Percentiles rank a stretch among this genome's conserved stretches.
These are phyloP conservation scores for Leptocoma aspasia DNA, from an alignment of 2,113 vertebrate genomes.

Conservation along the genomic window DNA sequence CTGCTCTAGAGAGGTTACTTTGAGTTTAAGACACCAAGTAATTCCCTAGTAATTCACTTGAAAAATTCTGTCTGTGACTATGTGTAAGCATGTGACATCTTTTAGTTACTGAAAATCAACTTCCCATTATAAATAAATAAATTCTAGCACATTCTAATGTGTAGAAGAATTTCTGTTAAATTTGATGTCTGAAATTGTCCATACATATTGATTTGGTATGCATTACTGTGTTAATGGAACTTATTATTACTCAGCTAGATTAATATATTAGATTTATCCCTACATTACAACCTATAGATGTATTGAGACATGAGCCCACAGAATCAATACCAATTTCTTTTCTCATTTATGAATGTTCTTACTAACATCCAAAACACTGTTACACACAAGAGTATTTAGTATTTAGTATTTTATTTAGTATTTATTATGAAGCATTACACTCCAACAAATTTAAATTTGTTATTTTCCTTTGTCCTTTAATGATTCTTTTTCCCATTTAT, in stretches of 20 bases:
- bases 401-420: neutral
- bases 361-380: neutral
- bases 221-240: conserved; percentile 19
- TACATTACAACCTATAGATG: neutral
- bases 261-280: conserved; percentile 51
- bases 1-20: neutral
- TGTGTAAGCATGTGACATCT: neutral
- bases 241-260: conserved; percentile 30
- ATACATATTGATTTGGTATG: neutral
- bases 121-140: neutral
- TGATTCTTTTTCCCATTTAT: neutral
- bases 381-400: neutral
- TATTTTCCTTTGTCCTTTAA: neutral
- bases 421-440: neutral
- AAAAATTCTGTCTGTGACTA: neutral
- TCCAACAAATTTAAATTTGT: neutral
- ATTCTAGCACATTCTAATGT: neutral
- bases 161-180: neutral
- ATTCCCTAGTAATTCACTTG: neutral
- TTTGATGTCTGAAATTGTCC: neutral
- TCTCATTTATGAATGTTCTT: conserved; percentile 15
- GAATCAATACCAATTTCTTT: conserved; percentile 56
- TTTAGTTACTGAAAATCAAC: neutral
- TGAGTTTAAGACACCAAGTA: neutral
- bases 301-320: conserved; percentile 7